A percentile compares a stretch with the other conserved stretches of the same genome.
phyloP scores from a whole-genome alignment of 2,888 invertebrate species.

The Xiphydria camelus region DNA sequence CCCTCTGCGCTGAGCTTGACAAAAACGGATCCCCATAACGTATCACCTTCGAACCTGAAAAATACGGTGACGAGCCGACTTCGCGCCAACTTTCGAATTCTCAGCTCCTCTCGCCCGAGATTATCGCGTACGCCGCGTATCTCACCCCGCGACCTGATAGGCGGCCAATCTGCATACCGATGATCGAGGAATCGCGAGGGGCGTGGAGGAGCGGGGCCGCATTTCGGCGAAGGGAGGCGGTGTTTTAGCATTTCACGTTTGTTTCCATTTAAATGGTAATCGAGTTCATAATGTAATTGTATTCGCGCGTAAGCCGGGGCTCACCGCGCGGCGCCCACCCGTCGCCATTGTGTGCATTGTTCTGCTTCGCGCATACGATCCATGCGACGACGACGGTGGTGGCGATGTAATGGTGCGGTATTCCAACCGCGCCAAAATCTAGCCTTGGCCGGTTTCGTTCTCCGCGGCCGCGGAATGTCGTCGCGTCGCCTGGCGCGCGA shows the following conservation, averaged over 20 bases:
- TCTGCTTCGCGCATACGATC: constrained; percentile 44
- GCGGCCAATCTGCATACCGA: constrained; percentile 34
- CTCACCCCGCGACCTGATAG: constrained; percentile 1
- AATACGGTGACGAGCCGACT: too few relatives aligned
- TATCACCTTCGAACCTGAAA: too few relatives aligned
- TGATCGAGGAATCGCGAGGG: constrained; percentile 34
- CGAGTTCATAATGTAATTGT: constrained; percentile 59
- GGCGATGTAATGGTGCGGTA: too few relatives aligned
- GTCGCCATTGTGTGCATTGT: constrained; percentile 54
- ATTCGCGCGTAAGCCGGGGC: constrained; percentile 55
- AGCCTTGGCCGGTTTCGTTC: constrained; percentile 34
- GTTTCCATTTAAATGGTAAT: constrained; percentile 59
- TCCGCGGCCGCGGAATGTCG: too few relatives aligned
- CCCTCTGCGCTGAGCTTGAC: too few relatives aligned
- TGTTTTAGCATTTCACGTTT: constrained; percentile 57
- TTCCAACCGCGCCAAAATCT: constrained; percentile 46
- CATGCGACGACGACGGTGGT: too few relatives aligned
- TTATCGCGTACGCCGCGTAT: not conserved
- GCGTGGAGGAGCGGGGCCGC: constrained; percentile 7
- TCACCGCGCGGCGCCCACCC: constrained; percentile 45
- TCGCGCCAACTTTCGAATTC: too few relatives aligned
- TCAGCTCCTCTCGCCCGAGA: too few relatives aligned
- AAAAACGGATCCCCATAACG: too few relatives aligned
- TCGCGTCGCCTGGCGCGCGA: too few relatives aligned
- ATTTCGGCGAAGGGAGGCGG: constrained; percentile 19